These are phyloP conservation scores for Alces alces DNA, from an alignment of 2,113 vertebrate genomes.

Conservation along the genomic window DNA sequence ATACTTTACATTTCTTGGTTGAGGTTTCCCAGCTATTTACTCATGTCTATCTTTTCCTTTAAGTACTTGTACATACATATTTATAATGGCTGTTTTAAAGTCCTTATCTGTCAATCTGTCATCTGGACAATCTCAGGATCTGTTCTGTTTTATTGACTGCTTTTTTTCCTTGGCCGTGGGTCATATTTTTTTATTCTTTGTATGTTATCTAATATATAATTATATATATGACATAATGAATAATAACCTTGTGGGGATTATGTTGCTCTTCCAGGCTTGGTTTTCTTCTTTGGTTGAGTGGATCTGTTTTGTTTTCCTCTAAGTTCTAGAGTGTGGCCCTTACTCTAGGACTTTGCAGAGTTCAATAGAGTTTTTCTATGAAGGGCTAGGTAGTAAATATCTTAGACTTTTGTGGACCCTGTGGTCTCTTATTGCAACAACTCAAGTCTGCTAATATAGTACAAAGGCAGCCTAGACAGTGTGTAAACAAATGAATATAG, in stretches of 20 bases:
- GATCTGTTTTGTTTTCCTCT: background rate
- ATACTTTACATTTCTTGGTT: background rate
- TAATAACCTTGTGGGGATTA: background rate
- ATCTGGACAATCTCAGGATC: background rate
- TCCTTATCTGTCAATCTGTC: background rate
- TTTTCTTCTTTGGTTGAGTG: slow-evolving; percentile 9
- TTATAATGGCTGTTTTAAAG: slow-evolving; percentile 7
- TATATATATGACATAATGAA: background rate
- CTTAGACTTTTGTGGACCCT: background rate
- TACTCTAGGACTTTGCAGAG: background rate
- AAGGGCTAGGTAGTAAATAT: background rate
- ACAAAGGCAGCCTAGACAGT: background rate
- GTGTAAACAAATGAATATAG: background rate
- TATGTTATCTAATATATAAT: background rate
- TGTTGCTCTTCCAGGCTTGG: background rate
- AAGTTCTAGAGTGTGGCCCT: background rate
- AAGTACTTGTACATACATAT: background rate
- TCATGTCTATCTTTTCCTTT: background rate
- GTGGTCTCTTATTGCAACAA: background rate
- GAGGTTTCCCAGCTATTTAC: slow-evolving; percentile 1
- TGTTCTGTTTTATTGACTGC: background rate
- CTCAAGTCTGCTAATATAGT: background rate
- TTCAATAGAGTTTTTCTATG: background rate
- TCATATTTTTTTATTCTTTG: slow-evolving; percentile 1
- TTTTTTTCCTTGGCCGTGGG: background rate